Evolutionary conservation across 2,797 vertebrate genomes (phyloP).

Genomic region (Epinephelus malabaricus): DNA sequence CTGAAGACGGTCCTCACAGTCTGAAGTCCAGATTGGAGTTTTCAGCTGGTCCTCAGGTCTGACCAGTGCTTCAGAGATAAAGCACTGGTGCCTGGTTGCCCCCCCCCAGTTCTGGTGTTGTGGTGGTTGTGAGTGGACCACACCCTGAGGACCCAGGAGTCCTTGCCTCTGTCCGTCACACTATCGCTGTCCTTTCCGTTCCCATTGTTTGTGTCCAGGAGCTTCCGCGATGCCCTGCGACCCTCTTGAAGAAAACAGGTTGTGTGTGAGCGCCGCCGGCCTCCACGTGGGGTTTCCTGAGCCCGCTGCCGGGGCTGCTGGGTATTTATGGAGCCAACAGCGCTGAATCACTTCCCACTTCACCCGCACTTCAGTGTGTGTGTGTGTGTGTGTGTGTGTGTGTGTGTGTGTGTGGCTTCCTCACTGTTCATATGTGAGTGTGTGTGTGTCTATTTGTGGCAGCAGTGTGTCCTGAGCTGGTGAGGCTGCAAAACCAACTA

Average conservation of each 20-base stretch:
- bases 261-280: conserved; percentile 57
- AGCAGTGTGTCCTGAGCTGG: conserved; percentile 51
- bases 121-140: conserved; percentile 21
- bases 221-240: conserved; percentile 76
- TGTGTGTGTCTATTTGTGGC: conserved; percentile 53
- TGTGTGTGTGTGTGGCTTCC: conserved; percentile 17
- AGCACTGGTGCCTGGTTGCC: too few relatives aligned
- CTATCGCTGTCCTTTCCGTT: conserved; percentile 73
- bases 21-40: not conserved
- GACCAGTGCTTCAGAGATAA: too few relatives aligned
- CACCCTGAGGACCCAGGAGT: conserved; percentile 58
- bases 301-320: conserved; percentile 69
- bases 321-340: conserved; percentile 80
- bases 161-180: conserved; percentile 53
- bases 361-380: conserved; percentile 26
- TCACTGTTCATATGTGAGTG: conserved; percentile 1
- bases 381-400: conserved; percentile 20
- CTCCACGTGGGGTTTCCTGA: conserved; percentile 70
- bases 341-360: conserved; percentile 83
- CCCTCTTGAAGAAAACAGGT: conserved; percentile 83
- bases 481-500: conserved; percentile 61
- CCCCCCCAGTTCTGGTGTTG: not conserved
- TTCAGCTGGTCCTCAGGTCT: too few relatives aligned
- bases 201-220: conserved; percentile 76
- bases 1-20: not conserved